These are phyloP conservation scores for Blera fallax DNA, from an alignment of 2,888 invertebrate genomes.

Conservation along the genomic window DNA sequence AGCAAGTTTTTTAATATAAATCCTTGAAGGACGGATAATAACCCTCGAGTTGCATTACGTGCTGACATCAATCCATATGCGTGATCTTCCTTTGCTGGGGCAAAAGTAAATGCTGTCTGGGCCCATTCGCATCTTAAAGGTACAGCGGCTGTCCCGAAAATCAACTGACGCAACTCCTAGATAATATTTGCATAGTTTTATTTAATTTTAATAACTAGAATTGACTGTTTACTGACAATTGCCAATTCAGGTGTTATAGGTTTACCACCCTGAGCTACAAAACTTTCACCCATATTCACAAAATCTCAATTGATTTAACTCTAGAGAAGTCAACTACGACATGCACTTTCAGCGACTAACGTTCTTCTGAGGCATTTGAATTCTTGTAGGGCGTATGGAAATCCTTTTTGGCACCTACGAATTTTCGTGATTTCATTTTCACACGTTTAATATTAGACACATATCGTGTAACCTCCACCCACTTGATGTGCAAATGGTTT, in stretches of 20 bases:
- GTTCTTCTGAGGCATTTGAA: constrained; percentile 19
- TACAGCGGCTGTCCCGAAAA: constrained; percentile 86
- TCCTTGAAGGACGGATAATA: constrained; percentile 87
- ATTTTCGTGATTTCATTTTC: constrained; percentile 60
- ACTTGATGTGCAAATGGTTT: constrained; percentile 1
- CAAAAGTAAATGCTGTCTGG: constrained; percentile 86
- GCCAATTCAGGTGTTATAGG: constrained; percentile 86
- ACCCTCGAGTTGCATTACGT: constrained; percentile 85
- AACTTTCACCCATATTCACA: constrained; percentile 76
- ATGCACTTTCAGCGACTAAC: constrained; percentile 24
- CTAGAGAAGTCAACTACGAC: constrained; percentile 51
- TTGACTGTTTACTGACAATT: constrained; percentile 82
- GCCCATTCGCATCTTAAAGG: constrained; percentile 89
- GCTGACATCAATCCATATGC: constrained; percentile 86
- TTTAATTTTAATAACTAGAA: background rate
- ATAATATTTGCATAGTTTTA: background rate
- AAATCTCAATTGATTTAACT: background rate
- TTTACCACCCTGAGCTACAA: constrained; percentile 83
- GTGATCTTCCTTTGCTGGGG: constrained; percentile 82
- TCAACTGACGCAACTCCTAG: constrained; percentile 85
- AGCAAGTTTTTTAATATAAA: constrained; percentile 87
- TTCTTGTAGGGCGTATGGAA: background rate
- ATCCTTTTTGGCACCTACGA: constrained; percentile 18
- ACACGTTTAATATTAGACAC: constrained; percentile 49
- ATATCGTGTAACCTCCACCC: constrained; percentile 24